Percentiles rank a stretch among this genome's conserved stretches.
Evolutionary conservation across 2,888 invertebrate genomes (phyloP).

Genomic region (Colletes collaris): DNA sequence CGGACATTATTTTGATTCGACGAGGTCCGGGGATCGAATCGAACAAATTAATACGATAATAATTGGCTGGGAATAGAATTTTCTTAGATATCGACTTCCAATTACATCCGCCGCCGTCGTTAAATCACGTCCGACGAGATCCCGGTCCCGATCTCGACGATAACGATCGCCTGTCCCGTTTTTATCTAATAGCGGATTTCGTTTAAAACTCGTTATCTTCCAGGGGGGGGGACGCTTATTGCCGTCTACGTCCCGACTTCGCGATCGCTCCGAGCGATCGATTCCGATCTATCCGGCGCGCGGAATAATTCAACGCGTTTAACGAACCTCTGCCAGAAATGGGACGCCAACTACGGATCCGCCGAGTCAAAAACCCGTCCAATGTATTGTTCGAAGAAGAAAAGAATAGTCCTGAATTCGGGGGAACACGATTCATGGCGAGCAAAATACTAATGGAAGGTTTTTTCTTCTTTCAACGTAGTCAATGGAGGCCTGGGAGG

Average conservation of each 20-base stretch:
- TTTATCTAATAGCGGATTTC: slow-evolving; percentile 50
- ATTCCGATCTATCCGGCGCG: not conserved
- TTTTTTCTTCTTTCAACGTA: no score
- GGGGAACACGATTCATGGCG: no score
- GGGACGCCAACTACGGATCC: not conserved
- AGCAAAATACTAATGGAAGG: no score
- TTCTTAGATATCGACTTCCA: slow-evolving; percentile 49
- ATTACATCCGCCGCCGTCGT: slow-evolving; percentile 45
- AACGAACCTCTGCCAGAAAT: slow-evolving; percentile 5
- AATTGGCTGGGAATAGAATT: slow-evolving; percentile 29
- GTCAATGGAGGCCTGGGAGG: no score
- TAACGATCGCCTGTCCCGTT: slow-evolving; percentile 46
- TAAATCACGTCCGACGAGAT: slow-evolving; percentile 42
- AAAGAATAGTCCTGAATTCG: no score
- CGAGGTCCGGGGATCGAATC: slow-evolving; percentile 17
- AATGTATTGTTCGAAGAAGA: no score
- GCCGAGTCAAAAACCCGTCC: not conserved
- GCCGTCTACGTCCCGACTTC: not conserved
- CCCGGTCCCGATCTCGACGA: slow-evolving; percentile 25
- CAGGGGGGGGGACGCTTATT: slow-evolving; percentile 26
- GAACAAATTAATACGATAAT: slow-evolving; percentile 40
- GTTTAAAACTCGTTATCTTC: slow-evolving; percentile 44
- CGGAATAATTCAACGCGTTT: slow-evolving; percentile 27
- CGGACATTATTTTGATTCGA: no score
- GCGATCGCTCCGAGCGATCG: slow-evolving; percentile 13